Base-by-base conservation (phyloP, 2,113 vertebrate species). In the Seriola dumerili region DNA sequence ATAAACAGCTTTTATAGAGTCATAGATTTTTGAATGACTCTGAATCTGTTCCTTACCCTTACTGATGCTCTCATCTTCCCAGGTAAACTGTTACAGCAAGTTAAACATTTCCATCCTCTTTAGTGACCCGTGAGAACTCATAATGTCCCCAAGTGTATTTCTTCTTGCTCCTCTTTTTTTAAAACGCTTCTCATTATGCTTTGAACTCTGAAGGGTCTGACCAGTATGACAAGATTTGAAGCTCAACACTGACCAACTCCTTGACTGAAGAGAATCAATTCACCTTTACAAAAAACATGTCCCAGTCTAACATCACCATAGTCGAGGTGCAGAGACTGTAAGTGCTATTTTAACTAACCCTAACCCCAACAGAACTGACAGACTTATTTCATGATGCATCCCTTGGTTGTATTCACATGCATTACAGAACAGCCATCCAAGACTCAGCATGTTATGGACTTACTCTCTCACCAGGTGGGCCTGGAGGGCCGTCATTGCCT, bases 381-480 rank as follows among this genome's bases (percentile, higher is more conserved):
- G 63, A 64, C 11, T 36, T 70, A 9, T 17, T 40, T 25, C 52
- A 34, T 54, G 11, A 14, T 40, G 17, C 16, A 11, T 46, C 23
- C 8, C 0, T 57, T 21, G 12, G 52, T 44, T 68, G 36, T 57
- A 50, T 71, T 17, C 21, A 42, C 19, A 63, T 62, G n/a, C 38
- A 44, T 25, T 57, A 57, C 0, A 29, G 29, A 29, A 29, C 29
- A 73, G 23, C 8, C 36, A 38, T 44, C n/a, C 6, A 5, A 73
- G 34, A 44, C 38, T 62, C 32, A 5, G 14, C 21, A 40, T 63
- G 62, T 73, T 36, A 9, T 82, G 50, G 61, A 95, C 97, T 92
- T 95, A 99, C 98, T 95, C 97, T 97, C 95, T 99, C 98, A 59
- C 98, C 98, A 12, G 97, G 97, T 4, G 97, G 97, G 23, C 98